These are phyloP conservation scores for Zaprionus tsacasi DNA, from an alignment of 1,140 invertebrate genomes.

Conservation along the genomic window DNA sequence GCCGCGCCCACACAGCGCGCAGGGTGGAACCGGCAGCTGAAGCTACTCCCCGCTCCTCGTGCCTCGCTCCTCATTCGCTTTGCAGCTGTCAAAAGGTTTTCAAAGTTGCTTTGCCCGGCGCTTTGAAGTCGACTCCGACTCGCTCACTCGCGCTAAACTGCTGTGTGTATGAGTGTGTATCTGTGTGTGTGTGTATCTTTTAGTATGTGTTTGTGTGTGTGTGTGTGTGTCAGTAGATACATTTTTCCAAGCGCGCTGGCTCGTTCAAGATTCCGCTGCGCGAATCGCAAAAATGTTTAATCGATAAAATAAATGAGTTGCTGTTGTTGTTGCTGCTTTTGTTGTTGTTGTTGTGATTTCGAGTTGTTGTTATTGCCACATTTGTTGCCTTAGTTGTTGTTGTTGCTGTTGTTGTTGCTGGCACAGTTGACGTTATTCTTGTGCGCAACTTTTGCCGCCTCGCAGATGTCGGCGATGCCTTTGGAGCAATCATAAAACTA, in stretches of 20 bases:
- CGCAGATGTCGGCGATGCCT: slow-evolving; percentile 45
- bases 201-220: slow-evolving; percentile 14
- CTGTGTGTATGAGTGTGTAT: slow-evolving; percentile 14
- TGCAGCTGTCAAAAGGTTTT: slow-evolving; percentile 80
- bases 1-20: slow-evolving; percentile 65
- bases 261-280: slow-evolving; percentile 77
- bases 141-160: slow-evolving; percentile 8
- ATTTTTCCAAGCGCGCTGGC: slow-evolving; percentile 61
- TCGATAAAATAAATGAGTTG: slow-evolving; percentile 83
- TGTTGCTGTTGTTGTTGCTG: slow-evolving; percentile 38
- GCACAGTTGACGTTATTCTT: slow-evolving; percentile 76
- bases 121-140: slow-evolving; percentile 70
- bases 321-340: slow-evolving; percentile 50
- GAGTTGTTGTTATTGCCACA: slow-evolving; percentile 34
- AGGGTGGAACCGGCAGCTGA: slow-evolving; percentile 44
- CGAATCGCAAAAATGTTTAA: slow-evolving; percentile 83
- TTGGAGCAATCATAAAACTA: slow-evolving; percentile 58
- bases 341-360: slow-evolving; percentile 18
- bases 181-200: slow-evolving; percentile 18
- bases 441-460: slow-evolving; percentile 55
- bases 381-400: slow-evolving; percentile 32
- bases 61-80: background rate
- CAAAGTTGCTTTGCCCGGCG: slow-evolving; percentile 72
- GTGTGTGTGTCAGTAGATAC: slow-evolving; percentile 77
- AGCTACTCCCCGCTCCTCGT: background rate